Evolutionary conservation across 2,888 invertebrate genomes (phyloP).

Genomic region (Cylloceria caligata): DNA sequence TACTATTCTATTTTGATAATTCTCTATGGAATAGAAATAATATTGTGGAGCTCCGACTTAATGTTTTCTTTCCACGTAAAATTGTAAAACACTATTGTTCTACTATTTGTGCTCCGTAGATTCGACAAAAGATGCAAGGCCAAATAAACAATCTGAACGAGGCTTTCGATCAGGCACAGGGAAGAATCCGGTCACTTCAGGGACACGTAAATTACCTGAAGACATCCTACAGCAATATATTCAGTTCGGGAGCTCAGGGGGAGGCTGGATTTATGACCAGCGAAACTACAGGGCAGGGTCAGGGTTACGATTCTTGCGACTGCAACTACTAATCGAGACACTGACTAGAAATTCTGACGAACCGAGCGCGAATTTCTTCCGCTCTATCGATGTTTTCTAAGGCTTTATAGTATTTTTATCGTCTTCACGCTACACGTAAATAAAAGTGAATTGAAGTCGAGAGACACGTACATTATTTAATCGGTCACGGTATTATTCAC

Average conservation of each 20-base stretch:
- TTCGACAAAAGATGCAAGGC: constrained; percentile 89
- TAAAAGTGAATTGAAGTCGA: neutral
- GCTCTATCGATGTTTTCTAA: neutral
- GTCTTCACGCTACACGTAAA: neutral
- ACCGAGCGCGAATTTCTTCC: neutral
- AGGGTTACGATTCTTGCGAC: constrained; percentile 81
- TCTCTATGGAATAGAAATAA: no score
- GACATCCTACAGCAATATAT: constrained; percentile 82
- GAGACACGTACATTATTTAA: constrained; percentile 24
- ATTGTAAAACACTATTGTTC: no score
- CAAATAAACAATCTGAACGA: constrained; percentile 89
- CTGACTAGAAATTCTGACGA: constrained; percentile 59
- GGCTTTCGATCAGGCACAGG: constrained; percentile 89
- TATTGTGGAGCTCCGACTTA: no score
- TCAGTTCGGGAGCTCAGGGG: constrained; percentile 74
- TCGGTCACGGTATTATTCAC: constrained; percentile 58
- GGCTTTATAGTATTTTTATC: constrained; percentile 25
- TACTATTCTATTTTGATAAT: no score
- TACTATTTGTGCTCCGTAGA: constrained; percentile 82
- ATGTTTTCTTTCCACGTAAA: no score
- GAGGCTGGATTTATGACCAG: constrained; percentile 70
- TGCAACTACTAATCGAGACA: constrained; percentile 77
- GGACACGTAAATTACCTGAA: constrained; percentile 88
- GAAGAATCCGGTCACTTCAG: constrained; percentile 88
- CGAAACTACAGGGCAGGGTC: constrained; percentile 69